phyloP scores from a whole-genome alignment of 2,797 vertebrate genomes.

The Enteromius argenteus region DNA sequence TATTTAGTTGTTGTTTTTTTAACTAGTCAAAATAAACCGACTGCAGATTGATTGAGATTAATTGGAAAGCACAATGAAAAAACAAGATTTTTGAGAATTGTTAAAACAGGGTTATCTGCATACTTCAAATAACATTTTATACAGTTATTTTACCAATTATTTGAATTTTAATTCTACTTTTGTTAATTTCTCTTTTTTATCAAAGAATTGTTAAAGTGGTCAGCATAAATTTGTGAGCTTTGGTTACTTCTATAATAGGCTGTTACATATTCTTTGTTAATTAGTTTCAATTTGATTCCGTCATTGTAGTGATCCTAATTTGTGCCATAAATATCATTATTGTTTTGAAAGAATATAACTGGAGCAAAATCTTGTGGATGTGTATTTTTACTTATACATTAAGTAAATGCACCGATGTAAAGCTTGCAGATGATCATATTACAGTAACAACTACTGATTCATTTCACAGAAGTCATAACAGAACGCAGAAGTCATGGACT shows the following conservation, averaged over 20 bases:
- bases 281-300: not conserved
- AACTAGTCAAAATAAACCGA: too few relatives aligned
- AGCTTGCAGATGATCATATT: not conserved
- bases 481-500: not conserved
- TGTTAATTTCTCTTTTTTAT: not conserved
- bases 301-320: not conserved
- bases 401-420: slow-evolving; percentile 1
- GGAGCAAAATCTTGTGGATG: not conserved
- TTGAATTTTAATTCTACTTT: not conserved
- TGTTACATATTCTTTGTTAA: not conserved
- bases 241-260: not conserved
- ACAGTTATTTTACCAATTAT: not conserved
- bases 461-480: not conserved
- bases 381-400: not conserved
- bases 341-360: not conserved
- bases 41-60: too few relatives aligned
- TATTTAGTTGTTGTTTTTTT: too few relatives aligned
- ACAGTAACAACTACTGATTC: not conserved
- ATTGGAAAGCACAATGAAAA: too few relatives aligned
- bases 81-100: too few relatives aligned
- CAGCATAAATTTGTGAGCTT: not conserved
- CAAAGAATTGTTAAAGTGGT: not conserved
- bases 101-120: too few relatives aligned
- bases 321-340: not conserved
- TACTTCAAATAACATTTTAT: not conserved